phyloP scores from a whole-genome alignment of 2,888 invertebrate species.

The Candidula unifasciata region DNA sequence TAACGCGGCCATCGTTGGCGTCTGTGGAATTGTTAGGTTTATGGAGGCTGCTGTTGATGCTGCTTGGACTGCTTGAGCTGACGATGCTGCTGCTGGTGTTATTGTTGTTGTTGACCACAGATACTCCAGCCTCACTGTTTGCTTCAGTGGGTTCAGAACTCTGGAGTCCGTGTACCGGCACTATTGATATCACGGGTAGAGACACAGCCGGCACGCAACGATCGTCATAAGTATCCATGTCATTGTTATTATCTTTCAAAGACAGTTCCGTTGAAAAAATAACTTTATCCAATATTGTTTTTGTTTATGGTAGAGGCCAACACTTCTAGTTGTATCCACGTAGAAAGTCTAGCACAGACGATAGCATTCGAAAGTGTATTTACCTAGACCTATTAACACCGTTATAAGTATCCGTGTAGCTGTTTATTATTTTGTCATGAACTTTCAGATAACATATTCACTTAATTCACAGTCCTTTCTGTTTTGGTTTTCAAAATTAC shows the following conservation, averaged over 20 bases:
- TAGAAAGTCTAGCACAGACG: too few species aligned
- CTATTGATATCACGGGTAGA: slow-evolving; percentile 45
- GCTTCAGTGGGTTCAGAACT: not conserved
- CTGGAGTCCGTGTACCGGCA: slow-evolving; percentile 33
- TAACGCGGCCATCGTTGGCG: slow-evolving; percentile 69
- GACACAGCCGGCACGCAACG: slow-evolving; percentile 28
- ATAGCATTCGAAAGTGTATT: too few species aligned
- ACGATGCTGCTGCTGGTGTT: not conserved
- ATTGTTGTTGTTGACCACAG: not conserved
- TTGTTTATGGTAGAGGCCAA: too few species aligned
- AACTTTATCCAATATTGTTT: too few species aligned
- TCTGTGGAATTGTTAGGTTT: slow-evolving; percentile 49
- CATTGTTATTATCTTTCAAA: slow-evolving; percentile 25
- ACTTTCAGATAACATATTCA: too few species aligned
- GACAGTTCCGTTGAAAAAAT: not conserved
- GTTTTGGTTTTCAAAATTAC: too few species aligned
- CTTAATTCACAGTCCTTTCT: too few species aligned
- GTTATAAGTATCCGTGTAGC: too few species aligned
- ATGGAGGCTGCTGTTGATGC: slow-evolving; percentile 44
- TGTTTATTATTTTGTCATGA: too few species aligned
- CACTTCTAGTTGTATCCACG: too few species aligned
- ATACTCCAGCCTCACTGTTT: not conserved
- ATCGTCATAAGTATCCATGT: slow-evolving; percentile 46
- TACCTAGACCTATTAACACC: too few species aligned
- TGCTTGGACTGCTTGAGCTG: not conserved